Evolutionary conservation across 2,797 vertebrate species (phyloP), one percentile per base, ranked within the genome.

Genomic region (Mormyrops attenuatus): DNA sequence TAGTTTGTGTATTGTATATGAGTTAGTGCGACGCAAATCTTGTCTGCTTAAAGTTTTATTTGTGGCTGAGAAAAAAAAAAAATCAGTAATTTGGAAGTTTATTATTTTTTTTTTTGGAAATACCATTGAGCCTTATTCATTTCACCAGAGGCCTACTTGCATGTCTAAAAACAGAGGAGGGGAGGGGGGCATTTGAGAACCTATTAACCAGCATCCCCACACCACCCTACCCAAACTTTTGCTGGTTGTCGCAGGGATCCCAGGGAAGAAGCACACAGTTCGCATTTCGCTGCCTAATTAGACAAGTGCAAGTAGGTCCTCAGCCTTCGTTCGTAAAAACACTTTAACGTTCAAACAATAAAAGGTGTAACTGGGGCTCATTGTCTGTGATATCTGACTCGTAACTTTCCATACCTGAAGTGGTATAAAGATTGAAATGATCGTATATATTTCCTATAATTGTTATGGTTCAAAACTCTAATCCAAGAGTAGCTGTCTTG

Each of bases 91-190:
- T 13, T 55, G 7, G 8, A 87, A 38, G 0, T 30, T 52, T 47
- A 17, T 82, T 49, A 5, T 52, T 85, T 52, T 47, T 44, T 60
- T 55, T 17, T 2, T 34, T 53, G 80, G 80, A 1, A 84, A 55
- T 77, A 34, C 26, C 7, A 60, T 87, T 15, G 20, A 47, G 38
- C 80, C 88, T 84, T 41, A 49, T 89, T 89, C 55, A 47, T 52
- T n/a, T 3, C 80, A 89, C 53, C 47, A 44, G 85, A 69, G 84
- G 30, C 73, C 55, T 90, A 80, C 73, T 80, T 80, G 73, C 38
- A 41, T 80, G 73, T 57, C 52, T n/a, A 52, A 9, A 60, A 82
- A 88, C 86, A 87, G 49, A 77, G 50, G 15, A 6, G 60, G 57
- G 34, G 80, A 17, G 53, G 73, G 57, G 63, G 47, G 66, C 66